phyloP scores from a whole-genome alignment of 2,888 invertebrate genomes.

The Cheilosia pagana region DNA sequence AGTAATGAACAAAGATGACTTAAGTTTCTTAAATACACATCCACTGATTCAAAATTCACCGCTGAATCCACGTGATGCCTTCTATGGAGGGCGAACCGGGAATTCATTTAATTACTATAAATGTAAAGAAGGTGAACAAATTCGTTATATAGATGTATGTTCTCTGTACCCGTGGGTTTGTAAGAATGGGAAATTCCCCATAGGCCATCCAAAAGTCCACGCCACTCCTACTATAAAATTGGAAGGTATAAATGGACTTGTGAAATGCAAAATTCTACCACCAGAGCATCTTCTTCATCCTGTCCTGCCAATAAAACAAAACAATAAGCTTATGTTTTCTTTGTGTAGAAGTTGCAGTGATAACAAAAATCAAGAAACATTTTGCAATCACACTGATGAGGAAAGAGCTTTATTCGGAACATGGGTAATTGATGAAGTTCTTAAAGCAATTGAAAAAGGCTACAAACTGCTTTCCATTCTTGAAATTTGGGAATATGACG shows the following conservation, averaged over 20 bases:
- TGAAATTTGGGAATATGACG: constrained; percentile 79
- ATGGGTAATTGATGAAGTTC: constrained; percentile 78
- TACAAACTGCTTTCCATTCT: constrained; percentile 76
- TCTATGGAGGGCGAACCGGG: constrained; percentile 5
- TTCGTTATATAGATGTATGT: constrained; percentile 77
- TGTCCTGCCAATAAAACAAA: constrained; percentile 76
- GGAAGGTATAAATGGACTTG: background rate
- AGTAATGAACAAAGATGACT: background rate
- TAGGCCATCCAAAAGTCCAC: constrained; percentile 10
- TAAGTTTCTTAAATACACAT: background rate
- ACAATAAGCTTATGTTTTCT: constrained; percentile 77
- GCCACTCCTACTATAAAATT: background rate
- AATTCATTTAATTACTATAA: too few relatives aligned
- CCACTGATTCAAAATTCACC: background rate
- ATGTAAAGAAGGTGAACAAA: constrained; percentile 68
- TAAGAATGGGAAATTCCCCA: constrained; percentile 22
- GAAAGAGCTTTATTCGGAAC: constrained; percentile 44
- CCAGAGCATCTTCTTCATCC: constrained; percentile 76
- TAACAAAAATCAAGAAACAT: background rate
- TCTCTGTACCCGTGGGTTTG: constrained; percentile 78
- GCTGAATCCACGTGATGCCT: background rate
- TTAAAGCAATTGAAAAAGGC: constrained; percentile 68
- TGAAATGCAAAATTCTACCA: constrained; percentile 36
- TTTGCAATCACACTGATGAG: background rate
- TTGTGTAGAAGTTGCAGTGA: constrained; percentile 1